A percentile compares a stretch with the other conserved stretches of the same genome.
phyloP scores from a whole-genome alignment of 2,888 invertebrate genomes.

The Drosophila anomalata region DNA sequence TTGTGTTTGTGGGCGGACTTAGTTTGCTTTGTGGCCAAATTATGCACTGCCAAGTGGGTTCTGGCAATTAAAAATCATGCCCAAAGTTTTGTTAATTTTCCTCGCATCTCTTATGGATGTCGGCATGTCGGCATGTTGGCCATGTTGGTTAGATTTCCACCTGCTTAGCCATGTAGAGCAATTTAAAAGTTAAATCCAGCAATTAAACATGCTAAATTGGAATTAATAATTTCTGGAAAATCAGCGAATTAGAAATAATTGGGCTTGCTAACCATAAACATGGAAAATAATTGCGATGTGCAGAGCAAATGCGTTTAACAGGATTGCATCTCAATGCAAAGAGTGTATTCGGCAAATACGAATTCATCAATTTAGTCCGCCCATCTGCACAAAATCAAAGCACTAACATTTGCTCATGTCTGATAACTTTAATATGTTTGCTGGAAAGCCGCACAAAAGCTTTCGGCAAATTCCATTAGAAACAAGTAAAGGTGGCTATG shows the following conservation, averaged over 20 bases:
- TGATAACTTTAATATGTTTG: slow-evolving; percentile 31
- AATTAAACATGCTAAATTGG: slow-evolving; percentile 2
- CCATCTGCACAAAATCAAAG: neutral
- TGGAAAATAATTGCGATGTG: neutral
- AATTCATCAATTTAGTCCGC: neutral
- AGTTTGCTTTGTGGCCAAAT: slow-evolving; percentile 6
- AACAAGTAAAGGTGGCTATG: neutral
- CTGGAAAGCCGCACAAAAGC: slow-evolving; percentile 23
- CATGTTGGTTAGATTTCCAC: slow-evolving; percentile 6
- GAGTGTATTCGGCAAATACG: neutral
- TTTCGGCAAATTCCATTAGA: slow-evolving; percentile 18
- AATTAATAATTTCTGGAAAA: neutral
- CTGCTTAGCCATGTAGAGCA: slow-evolving; percentile 3
- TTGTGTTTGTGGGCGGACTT: slow-evolving; percentile 1
- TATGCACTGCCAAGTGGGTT: slow-evolving; percentile 8
- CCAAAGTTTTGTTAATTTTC: slow-evolving; percentile 15
- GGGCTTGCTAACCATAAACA: neutral
- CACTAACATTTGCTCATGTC: slow-evolving; percentile 11
- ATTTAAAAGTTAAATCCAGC: slow-evolving; percentile 7
- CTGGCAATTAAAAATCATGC: slow-evolving; percentile 18
- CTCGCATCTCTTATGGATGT: neutral
- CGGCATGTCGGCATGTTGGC: neutral
- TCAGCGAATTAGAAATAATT: slow-evolving; percentile 5
- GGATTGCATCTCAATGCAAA: slow-evolving; percentile 1
- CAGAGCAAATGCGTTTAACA: neutral